Conservation (phyloP, 1,140 invertebrate species). For the Penaeus vannamei region DNA sequence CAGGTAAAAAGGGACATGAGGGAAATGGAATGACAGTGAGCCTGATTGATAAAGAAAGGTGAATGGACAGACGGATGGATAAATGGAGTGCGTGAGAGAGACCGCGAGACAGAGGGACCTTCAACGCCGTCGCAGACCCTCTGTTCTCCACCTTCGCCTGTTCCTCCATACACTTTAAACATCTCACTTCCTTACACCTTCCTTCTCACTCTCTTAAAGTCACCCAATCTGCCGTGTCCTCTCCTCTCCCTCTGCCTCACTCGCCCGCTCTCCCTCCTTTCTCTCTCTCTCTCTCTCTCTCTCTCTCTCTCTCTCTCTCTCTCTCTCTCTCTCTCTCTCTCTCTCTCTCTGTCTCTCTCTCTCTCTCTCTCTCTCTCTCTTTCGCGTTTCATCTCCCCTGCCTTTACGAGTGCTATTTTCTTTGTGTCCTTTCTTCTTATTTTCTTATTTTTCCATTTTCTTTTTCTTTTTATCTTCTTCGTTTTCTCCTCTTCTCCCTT, state of each 20-base stretch:
- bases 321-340: not conserved
- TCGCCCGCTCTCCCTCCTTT: not conserved
- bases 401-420: not conserved
- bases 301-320: not conserved
- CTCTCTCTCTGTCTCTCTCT: not conserved
- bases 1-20: too few relatives aligned
- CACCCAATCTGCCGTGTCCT: constrained; percentile 1
- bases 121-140: constrained; percentile 9
- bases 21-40: too few relatives aligned
- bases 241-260: not conserved
- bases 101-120: not conserved
- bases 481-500: not conserved
- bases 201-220: constrained; percentile 7
- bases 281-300: constrained; percentile 27
- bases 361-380: not conserved
- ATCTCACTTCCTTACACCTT: not conserved
- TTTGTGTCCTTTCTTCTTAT: not conserved
- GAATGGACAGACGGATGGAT: not conserved
- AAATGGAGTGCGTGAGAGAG: constrained; percentile 1
- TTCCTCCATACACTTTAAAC: not conserved
- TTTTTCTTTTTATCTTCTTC: not conserved
- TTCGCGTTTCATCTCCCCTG: not conserved
- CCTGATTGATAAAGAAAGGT: not conserved
- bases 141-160: not conserved
- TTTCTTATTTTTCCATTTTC: not conserved